A percentile compares a stretch with the other conserved stretches of the same genome.
Evolutionary conservation across 2,113 vertebrate species (phyloP).

Genomic region (Sciurus niger): DNA sequence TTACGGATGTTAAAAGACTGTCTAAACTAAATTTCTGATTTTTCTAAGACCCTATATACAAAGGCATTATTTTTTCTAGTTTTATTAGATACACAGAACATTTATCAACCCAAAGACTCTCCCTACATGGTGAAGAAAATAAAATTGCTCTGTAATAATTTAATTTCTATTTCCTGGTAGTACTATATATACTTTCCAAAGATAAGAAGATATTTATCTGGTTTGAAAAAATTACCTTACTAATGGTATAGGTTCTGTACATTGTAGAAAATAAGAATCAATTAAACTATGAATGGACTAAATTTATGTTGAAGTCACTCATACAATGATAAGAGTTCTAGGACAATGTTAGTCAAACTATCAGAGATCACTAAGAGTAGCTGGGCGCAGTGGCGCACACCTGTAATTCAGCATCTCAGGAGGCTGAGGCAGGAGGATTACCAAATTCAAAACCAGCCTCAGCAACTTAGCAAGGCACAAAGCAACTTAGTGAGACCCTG

Average conservation of each 20-base stretch:
- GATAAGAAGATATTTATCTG: slow-evolving; percentile 14
- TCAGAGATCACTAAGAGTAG: slow-evolving; percentile 23
- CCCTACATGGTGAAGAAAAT: slow-evolving; percentile 5
- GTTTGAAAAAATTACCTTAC: slow-evolving; percentile 38
- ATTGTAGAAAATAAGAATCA: slow-evolving; percentile 57
- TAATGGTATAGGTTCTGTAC: not conserved
- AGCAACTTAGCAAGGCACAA: no score
- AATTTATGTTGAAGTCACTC: not conserved
- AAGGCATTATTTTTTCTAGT: slow-evolving; percentile 49
- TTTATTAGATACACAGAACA: slow-evolving; percentile 48
- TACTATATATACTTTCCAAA: slow-evolving; percentile 12
- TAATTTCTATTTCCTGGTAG: slow-evolving; percentile 35
- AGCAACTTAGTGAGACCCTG: no score
- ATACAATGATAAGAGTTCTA: not conserved
- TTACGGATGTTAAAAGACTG: not conserved
- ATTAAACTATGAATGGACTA: slow-evolving; percentile 13
- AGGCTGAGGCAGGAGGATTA: no score
- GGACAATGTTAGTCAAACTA: not conserved
- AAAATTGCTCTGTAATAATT: slow-evolving; percentile 18
- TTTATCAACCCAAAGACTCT: slow-evolving; percentile 51
- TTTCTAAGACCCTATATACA: not conserved
- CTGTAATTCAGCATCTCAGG: no score
- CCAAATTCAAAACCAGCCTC: no score
- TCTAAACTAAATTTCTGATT: not conserved
- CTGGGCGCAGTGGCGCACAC: no score